These are phyloP conservation scores for Tragulus kanchil DNA, from an alignment of 2,113 vertebrate genomes.

Conservation along the genomic window DNA sequence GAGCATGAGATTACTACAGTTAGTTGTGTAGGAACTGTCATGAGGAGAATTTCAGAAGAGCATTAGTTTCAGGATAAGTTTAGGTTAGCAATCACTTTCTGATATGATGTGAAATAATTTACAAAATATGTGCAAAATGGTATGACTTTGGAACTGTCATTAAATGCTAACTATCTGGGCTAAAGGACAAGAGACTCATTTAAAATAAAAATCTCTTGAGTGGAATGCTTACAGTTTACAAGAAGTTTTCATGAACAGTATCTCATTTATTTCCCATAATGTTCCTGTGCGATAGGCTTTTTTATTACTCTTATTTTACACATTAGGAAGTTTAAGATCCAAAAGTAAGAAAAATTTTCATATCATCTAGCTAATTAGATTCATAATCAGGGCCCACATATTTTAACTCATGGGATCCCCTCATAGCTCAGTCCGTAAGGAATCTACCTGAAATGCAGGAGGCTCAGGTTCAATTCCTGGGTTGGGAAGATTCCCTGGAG, in stretches of 20 bases:
- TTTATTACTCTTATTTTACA: slow-evolving; percentile 10
- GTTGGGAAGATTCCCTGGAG: too few species aligned
- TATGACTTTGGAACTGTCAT: background rate
- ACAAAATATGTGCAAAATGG: background rate
- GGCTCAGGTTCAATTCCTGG: too few species aligned
- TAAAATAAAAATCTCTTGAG: background rate
- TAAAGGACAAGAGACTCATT: background rate
- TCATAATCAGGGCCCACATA: background rate
- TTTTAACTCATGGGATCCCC: background rate
- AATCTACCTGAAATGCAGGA: too few species aligned
- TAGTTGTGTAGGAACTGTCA: slow-evolving; percentile 19
- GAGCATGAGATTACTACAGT: background rate
- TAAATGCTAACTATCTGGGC: background rate
- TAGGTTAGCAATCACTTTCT: background rate
- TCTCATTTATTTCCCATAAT: background rate
- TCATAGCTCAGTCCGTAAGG: too few species aligned
- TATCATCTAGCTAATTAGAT: background rate
- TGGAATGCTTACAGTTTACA: background rate
- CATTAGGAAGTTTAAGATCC: background rate
- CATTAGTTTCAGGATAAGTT: background rate
- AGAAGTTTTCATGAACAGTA: background rate
- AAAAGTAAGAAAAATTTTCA: background rate
- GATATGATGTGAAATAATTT: background rate
- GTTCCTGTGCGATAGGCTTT: background rate
- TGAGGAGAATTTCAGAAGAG: slow-evolving; percentile 38